Base-by-base conservation (phyloP, 2,113 vertebrate species). In the Dipodomys ordii region DNA sequence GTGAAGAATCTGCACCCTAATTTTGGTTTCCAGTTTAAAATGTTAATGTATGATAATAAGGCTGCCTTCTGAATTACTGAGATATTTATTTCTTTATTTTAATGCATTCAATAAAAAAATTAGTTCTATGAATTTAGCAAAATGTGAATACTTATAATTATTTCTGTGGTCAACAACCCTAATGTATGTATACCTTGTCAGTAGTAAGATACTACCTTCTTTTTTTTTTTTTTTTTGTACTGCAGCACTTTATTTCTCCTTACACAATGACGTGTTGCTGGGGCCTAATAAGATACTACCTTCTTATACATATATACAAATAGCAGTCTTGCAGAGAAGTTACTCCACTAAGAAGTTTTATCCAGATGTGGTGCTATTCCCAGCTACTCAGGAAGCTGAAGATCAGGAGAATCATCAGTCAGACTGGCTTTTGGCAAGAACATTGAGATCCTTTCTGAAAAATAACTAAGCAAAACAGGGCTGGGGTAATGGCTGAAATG, bases 31-130 rank as follows among this genome's bases (percentile, higher is more conserved):
- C 0, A 67, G 22, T 78, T 90, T 92, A 79, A 93, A 92, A 69
- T 92, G 57, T 68, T 92, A 94, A 93, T 86, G 85, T 94, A 60
- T 88, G 32, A 39, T 85, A 92, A 96, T 87, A 62, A 84, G 53
- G 20, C 23, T 80, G 77, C n/a, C 35, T 84, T 91, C 88, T 65
- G 60, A 89, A 87, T 79, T 72, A 82, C 68, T 68, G 82, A 30
- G 95, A 92, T 91, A 77, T 92, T 84, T 60, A 71, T 49, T 90
- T 11, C 82, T 60, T n/a, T 86, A 69, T 86, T 89, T 83, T 83
- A 91, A 93, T 78, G 13, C 92, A 83, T 72, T n/a, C n/a, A 74
- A 35, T 86, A 64, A 92, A 88, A 57, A 89, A 87, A 35, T 49
- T 76, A 85, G 35, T 76, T 94, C 32, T 83, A 44, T 89, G 68